Evolutionary conservation across 2,888 invertebrate species (phyloP).

Genomic region (Macroteleia sp.): DNA sequence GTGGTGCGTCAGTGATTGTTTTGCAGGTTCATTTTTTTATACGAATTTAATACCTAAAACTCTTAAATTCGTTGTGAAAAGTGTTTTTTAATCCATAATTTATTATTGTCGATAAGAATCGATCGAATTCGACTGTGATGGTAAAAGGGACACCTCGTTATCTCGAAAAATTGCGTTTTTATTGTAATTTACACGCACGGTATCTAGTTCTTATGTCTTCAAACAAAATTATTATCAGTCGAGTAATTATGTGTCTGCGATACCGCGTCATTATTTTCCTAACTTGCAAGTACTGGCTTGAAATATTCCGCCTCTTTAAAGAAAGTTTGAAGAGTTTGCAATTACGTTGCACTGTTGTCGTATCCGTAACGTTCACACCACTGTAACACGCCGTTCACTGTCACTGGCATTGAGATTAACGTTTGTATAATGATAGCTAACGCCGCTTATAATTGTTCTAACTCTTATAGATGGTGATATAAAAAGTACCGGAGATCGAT

Average conservation of each 20-base stretch:
- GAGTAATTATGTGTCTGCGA: constrained; percentile 31
- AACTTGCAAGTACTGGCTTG: constrained; percentile 25
- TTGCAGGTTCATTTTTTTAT: too few relatives aligned
- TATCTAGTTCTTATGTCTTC: constrained; percentile 11
- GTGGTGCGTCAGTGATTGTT: too few relatives aligned
- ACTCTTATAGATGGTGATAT: constrained; percentile 35
- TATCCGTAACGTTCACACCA: constrained; percentile 20
- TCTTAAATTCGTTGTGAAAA: neutral
- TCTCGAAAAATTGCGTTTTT: constrained; percentile 28
- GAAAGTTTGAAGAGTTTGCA: constrained; percentile 36
- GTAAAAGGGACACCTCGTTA: constrained; percentile 17
- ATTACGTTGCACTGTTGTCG: constrained; percentile 31
- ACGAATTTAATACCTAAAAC: too few relatives aligned
- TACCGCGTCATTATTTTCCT: constrained; percentile 41
- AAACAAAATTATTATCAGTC: constrained; percentile 28
- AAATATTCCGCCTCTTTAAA: constrained; percentile 42
- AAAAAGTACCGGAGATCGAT: constrained; percentile 41
- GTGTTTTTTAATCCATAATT: neutral
- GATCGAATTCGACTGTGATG: neutral
- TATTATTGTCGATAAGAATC: neutral
- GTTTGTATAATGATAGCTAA: constrained; percentile 33
- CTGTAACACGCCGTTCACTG: constrained; percentile 35
- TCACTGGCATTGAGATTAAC: constrained; percentile 41
- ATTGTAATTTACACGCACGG: constrained; percentile 27
- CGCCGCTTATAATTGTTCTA: constrained; percentile 46